Percentiles rank a stretch among this genome's conserved stretches.
These are phyloP conservation scores for Pararge aegeria DNA, from an alignment of 1,140 invertebrate genomes.

Conservation along the genomic window DNA sequence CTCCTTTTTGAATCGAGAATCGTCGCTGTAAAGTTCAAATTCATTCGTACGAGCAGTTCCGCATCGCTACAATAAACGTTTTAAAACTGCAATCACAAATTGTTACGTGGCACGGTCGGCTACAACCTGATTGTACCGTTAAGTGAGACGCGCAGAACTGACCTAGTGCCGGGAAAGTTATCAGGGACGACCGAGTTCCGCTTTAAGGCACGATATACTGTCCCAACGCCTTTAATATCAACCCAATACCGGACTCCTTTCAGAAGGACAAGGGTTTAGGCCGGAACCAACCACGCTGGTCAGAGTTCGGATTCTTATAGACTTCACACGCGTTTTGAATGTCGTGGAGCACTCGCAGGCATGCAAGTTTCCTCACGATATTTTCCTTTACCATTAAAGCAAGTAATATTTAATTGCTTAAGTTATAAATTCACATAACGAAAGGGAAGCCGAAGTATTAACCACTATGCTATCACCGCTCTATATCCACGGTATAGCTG, in stretches of 20 bases:
- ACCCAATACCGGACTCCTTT: neutral
- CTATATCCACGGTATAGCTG: too few relatives aligned
- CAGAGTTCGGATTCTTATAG: too few relatives aligned
- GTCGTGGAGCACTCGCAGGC: too few relatives aligned
- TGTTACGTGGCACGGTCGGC: constrained; percentile 68
- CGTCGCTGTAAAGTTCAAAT: constrained; percentile 40
- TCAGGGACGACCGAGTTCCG: constrained; percentile 65
- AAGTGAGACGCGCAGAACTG: constrained; percentile 72
- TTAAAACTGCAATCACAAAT: constrained; percentile 73
- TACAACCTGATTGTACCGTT: constrained; percentile 77
- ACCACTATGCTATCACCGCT: too few relatives aligned
- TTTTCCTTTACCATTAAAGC: too few relatives aligned
- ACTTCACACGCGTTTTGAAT: too few relatives aligned
- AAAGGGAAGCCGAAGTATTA: too few relatives aligned
- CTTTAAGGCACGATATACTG: constrained; percentile 41
- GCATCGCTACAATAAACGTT: constrained; percentile 54
- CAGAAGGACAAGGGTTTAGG: too few relatives aligned
- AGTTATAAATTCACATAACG: too few relatives aligned
- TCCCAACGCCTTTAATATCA: constrained; percentile 17
- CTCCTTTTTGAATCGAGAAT: constrained; percentile 29
- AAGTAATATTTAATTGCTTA: too few relatives aligned
- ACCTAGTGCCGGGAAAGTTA: constrained; percentile 76
- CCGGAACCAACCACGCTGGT: too few relatives aligned
- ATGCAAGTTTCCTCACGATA: too few relatives aligned
- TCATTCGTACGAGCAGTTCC: constrained; percentile 26